phyloP scores from a whole-genome alignment of 2,113 vertebrate species.

The Miniopterus natalensis region DNA sequence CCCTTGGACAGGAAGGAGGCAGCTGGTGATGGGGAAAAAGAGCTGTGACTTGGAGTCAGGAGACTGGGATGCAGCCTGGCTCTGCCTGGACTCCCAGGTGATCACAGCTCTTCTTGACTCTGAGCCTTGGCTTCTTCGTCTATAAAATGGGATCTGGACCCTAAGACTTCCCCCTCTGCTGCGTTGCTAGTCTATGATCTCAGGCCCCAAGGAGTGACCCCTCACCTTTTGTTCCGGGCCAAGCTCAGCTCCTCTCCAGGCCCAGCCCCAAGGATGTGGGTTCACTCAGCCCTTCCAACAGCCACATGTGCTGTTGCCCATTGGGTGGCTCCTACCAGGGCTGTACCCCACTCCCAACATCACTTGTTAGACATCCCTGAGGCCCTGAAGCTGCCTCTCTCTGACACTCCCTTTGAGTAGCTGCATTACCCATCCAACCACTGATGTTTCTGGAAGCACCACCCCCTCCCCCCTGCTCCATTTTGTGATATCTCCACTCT shows the following conservation, averaged over 20 bases:
- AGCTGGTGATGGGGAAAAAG: background rate
- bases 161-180: background rate
- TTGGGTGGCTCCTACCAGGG: background rate
- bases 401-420: too few relatives aligned
- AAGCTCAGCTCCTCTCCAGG: background rate
- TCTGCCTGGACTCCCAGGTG: too few relatives aligned
- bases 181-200: background rate
- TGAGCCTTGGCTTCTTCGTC: background rate
- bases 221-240: background rate
- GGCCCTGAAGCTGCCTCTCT: background rate
- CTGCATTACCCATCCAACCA: too few relatives aligned
- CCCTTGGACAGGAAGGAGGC: background rate
- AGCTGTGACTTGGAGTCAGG: background rate
- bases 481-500: background rate
- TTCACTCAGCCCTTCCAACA: rapidly evolving
- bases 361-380: background rate
- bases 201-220: background rate
- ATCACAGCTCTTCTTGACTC: background rate
- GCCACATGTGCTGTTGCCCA: background rate
- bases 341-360: too few relatives aligned
- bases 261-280: background rate
- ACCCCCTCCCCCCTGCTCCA: too few relatives aligned
- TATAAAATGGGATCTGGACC: background rate
- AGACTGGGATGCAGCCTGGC: background rate
- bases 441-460: background rate